Evolutionary conservation across 2,113 vertebrate species (phyloP), one percentile per base, ranked within the genome.

Genomic region (Nicator chloris): DNA sequence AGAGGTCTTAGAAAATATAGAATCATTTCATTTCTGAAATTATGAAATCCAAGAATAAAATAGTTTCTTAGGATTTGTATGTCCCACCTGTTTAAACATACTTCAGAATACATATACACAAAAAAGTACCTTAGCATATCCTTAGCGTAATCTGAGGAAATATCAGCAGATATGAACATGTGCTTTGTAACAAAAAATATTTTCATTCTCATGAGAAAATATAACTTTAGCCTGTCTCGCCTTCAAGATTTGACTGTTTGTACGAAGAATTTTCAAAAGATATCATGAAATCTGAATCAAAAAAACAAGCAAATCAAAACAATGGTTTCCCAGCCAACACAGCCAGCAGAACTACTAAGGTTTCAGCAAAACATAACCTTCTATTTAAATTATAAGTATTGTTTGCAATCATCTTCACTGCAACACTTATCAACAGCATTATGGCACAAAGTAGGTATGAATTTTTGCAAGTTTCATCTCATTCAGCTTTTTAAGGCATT

Each of bases 401-500:
- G 26, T 28, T 73, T 69, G 18, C 13, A 65, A 42, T 73, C 61
- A 71, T 33, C 66, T 76, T 83, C 23, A 47, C 8, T 71, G 39
- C 10, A 72, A 71, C 14, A 7, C 16, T 72, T 72, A 69, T 1
- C 35, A 61, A 73, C 21, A 73, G 17, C 31, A 85, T 49, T 26
- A 65, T 4, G 15, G 63, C 20, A 86, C 9, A 59, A 85, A 82
- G n/a, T 2, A 49, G n/a, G 30, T 9, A 37, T 0, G 1, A 20
- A 11, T 31, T 82, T 86, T 71, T 63, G 13, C n/a, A 90, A 78
- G 30, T 57, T 82, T 65, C 6, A 82, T 50, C 83, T 86, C 33
- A 15, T 79, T 79, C 39, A 37, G 8, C 8, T 22, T 82, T 88
- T 63, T 37, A 82, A 70, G 13, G 27, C 28, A 65, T 15, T 22